These are phyloP conservation scores for Geotrypetes seraphini DNA, from an alignment of 2,797 vertebrate genomes.

Conservation along the genomic window DNA sequence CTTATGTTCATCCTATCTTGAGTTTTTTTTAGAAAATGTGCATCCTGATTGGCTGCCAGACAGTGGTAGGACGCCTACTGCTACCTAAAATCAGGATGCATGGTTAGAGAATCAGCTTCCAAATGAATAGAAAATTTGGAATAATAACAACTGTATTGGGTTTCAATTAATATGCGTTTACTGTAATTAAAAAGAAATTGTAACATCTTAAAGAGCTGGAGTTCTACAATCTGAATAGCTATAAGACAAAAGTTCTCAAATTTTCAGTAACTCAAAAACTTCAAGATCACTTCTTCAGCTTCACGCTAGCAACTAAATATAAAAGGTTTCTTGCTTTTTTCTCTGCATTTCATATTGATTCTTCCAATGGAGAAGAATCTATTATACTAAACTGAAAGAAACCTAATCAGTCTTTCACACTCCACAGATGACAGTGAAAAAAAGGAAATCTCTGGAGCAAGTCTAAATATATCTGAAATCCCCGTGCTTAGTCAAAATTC, in stretches of 20 bases:
- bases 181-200: too few species aligned
- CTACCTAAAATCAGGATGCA: too few species aligned
- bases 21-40: too few species aligned
- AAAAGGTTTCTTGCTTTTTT: slow-evolving; percentile 21
- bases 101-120: too few species aligned
- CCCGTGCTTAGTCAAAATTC: neutral
- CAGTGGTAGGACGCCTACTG: too few species aligned
- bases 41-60: too few species aligned
- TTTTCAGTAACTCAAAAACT: slow-evolving; percentile 10
- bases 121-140: too few species aligned
- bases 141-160: too few species aligned
- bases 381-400: slow-evolving; percentile 9
- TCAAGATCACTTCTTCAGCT: slow-evolving; percentile 3
- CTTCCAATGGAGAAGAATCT: slow-evolving; percentile 15
- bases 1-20: too few species aligned
- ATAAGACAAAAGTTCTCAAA: slow-evolving; percentile 12
- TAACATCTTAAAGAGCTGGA: slow-evolving; percentile 1
- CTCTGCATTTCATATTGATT: slow-evolving; percentile 22
- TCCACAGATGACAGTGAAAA: neutral
- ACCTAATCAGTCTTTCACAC: slow-evolving; percentile 10
- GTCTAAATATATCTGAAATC: slow-evolving; percentile 28
- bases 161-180: too few species aligned
- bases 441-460: slow-evolving; percentile 3
- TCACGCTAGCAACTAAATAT: slow-evolving; percentile 5
- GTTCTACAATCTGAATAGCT: slow-evolving; percentile 3